Evolutionary conservation across 1,140 invertebrate species (phyloP).

Genomic region (Cepaea nemoralis): DNA sequence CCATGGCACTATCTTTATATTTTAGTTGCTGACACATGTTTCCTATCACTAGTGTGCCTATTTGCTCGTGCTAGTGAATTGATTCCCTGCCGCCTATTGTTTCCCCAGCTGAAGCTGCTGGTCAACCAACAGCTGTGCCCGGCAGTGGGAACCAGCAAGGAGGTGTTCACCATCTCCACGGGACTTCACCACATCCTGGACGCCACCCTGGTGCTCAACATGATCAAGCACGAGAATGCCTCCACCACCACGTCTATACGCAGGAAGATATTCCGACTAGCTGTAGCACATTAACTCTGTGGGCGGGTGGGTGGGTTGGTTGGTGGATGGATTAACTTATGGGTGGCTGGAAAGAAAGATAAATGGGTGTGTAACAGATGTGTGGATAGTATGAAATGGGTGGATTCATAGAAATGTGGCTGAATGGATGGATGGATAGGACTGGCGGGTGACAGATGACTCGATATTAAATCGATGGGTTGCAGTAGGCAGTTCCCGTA

Average conservation of each 20-base stretch:
- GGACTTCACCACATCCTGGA: conserved; percentile 46
- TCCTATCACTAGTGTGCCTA: no score
- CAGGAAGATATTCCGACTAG: neutral
- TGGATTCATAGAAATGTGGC: no score
- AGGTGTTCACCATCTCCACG: conserved; percentile 42
- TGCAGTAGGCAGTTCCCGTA: no score
- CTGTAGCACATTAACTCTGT: neutral
- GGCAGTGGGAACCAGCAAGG: neutral
- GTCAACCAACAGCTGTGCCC: neutral
- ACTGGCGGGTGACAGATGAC: no score
- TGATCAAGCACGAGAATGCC: conserved; percentile 31
- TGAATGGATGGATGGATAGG: no score
- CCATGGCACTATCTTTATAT: no score
- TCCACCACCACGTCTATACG: conserved; percentile 8
- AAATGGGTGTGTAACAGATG: no score
- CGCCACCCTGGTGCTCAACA: conserved; percentile 43
- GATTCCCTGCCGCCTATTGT: no score
- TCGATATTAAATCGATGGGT: no score
- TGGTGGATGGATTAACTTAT: neutral
- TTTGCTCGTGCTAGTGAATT: no score
- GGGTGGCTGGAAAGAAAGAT: neutral
- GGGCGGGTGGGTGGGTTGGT: neutral
- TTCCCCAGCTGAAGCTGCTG: conserved; percentile 1
- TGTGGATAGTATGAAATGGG: no score
- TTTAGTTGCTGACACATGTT: no score